These are phyloP conservation scores for Meandrusa payeni DNA, from an alignment of 2,888 invertebrate species.

Conservation along the genomic window DNA sequence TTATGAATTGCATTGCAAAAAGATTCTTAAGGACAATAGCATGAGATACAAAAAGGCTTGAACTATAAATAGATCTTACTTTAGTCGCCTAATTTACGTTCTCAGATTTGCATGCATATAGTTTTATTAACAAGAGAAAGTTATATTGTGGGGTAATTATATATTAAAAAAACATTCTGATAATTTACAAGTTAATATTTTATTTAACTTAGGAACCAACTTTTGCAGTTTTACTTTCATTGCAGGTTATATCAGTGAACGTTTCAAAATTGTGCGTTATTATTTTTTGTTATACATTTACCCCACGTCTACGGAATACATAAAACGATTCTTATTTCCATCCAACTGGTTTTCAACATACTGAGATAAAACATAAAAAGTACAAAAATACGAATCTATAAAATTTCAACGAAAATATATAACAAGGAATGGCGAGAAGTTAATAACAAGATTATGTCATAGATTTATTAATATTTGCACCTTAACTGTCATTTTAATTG, in stretches of 20 bases:
- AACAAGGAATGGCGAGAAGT: conserved; percentile 58
- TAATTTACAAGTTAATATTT: not conserved
- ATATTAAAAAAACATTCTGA: not conserved
- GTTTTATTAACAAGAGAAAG: no score
- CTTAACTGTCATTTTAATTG: conserved; percentile 18
- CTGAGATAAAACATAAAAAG: conserved; percentile 32
- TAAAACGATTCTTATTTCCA: conserved; percentile 14
- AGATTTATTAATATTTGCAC: conserved; percentile 26
- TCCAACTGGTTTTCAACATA: conserved; percentile 13
- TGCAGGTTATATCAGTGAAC: no score
- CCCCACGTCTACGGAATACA: conserved; percentile 13
- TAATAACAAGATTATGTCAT: conserved; percentile 36
- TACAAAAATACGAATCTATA: conserved; percentile 38
- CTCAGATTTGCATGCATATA: conserved; percentile 2
- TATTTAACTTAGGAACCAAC: no score
- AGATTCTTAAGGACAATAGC: conserved; percentile 2
- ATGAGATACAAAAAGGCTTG: not conserved
- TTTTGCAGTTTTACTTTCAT: no score
- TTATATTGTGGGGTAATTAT: no score
- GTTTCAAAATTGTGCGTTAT: conserved; percentile 5
- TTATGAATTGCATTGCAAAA: not conserved
- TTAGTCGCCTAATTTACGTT: conserved; percentile 3
- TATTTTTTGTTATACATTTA: conserved; percentile 10
- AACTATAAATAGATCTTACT: not conserved
- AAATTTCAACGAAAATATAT: conserved; percentile 39